Evolutionary conservation across 2,797 vertebrate species (phyloP).

Genomic region (Heliangelus exortis): DNA sequence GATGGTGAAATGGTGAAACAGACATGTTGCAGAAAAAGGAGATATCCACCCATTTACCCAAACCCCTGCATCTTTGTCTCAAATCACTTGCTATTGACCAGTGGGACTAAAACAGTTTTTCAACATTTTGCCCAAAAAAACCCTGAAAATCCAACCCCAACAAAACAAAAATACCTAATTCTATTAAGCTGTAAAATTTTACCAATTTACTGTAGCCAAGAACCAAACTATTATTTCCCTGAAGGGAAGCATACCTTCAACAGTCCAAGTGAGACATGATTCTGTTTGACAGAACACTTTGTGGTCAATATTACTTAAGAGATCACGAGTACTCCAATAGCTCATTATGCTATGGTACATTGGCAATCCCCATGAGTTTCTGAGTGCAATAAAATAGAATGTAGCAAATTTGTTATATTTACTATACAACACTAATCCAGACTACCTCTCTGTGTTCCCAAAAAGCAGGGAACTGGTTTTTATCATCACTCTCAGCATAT

Average conservation of each 20-base stretch:
- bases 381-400: background rate
- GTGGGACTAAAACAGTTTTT: background rate
- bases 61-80: background rate
- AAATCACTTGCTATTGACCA: background rate
- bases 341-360: accelerated
- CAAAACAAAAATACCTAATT: background rate
- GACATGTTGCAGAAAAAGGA: background rate
- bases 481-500: background rate
- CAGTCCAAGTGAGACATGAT: background rate
- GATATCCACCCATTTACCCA: accelerated
- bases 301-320: background rate
- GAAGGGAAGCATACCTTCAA: background rate
- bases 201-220: background rate
- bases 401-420: background rate
- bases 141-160: accelerated
- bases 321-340: background rate
- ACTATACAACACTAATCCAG: background rate
- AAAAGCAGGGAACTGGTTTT: background rate
- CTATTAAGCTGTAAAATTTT: background rate
- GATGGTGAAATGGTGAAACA: background rate
- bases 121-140: background rate
- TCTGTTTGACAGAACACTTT: background rate
- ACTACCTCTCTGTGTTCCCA: background rate
- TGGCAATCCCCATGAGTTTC: background rate
- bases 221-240: background rate